phyloP scores from a whole-genome alignment of 2,888 invertebrate species.

The Congeria kusceri region DNA sequence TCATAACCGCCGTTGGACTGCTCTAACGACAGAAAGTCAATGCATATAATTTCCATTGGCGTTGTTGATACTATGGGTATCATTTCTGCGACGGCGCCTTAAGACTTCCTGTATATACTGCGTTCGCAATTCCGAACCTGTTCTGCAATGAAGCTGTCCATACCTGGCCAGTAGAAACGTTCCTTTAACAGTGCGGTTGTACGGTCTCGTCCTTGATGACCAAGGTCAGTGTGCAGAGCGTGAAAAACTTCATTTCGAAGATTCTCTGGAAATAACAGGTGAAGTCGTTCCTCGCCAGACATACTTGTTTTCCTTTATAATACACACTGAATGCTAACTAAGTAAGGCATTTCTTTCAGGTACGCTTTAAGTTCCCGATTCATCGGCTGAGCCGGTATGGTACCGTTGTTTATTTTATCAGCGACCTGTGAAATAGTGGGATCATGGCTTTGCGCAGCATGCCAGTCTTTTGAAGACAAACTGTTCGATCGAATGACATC shows the following conservation, averaged over 20 bases:
- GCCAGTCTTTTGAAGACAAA: too few species aligned
- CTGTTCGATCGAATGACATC: too few species aligned
- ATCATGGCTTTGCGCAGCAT: too few species aligned
- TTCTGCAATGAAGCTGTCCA: neutral
- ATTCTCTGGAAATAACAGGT: neutral
- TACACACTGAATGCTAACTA: neutral
- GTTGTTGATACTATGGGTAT: neutral
- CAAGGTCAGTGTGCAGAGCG: neutral
- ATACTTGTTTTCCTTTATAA: neutral
- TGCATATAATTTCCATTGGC: neutral
- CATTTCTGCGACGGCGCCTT: neutral
- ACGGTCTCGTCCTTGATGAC: conserved; percentile 5
- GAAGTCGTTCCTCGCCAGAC: neutral
- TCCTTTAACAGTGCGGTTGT: neutral
- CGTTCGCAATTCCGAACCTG: neutral
- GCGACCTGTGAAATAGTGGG: too few species aligned
- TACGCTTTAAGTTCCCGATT: too few species aligned
- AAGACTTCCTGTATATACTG: neutral
- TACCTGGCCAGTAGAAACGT: conserved; percentile 2
- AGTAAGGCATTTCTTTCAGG: neutral
- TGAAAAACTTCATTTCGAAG: neutral
- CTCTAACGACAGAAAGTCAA: too few species aligned
- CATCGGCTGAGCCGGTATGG: too few species aligned
- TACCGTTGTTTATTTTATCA: too few species aligned
- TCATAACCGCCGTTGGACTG: too few species aligned